Evolutionary conservation across 2,888 invertebrate genomes (phyloP), one percentile per base, ranked within the genome.

Genomic region (Ophioninae sp.): DNA sequence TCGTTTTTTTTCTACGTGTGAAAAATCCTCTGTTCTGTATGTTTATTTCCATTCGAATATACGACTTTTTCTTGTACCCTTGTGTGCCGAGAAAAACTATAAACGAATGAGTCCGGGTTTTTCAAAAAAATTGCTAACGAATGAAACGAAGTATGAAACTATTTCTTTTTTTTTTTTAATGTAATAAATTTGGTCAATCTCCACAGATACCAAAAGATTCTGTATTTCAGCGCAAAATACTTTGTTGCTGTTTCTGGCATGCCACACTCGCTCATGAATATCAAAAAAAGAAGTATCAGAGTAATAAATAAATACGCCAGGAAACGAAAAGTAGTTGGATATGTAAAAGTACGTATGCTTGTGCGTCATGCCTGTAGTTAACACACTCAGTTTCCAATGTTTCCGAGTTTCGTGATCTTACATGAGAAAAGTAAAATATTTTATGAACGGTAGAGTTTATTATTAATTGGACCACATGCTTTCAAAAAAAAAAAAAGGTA

Each of bases 341-440:
- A 44, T 74, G 44, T 74, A 56, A 22, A 61, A 22, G 17, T 22
- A 63, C n/a, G 44, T 44, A 81, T 83, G 76, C 79, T 30, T 81
- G 83, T 83, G 83, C 81, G 81, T 77, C 83, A 83, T 83, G 83
- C 83, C 83, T 83, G 78, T 69, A 73, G 22, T 63, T 75, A 79
- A 75, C 75, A 83, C 83, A 81, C 77, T 71, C 20, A 72, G 44
- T 68, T 78, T 61, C 67, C 9, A 2, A 44, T 56, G 39, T 73
- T 73, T 67, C 51, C 51, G 23, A 77, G 13, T 72, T 51, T 72
- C 13, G 73, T 82, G 82, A 71, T 76, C 17, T 13, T 65, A 61
- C 64, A 30, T 23, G 56, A 20, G 41, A 39, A 59, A 56, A 78
- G 58, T 22, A 10, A 71, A 76, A 83, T 58, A 71, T 65, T 56